Base-by-base conservation (phyloP, 2,888 invertebrate genomes). In the Oscheius myriophilus region DNA sequence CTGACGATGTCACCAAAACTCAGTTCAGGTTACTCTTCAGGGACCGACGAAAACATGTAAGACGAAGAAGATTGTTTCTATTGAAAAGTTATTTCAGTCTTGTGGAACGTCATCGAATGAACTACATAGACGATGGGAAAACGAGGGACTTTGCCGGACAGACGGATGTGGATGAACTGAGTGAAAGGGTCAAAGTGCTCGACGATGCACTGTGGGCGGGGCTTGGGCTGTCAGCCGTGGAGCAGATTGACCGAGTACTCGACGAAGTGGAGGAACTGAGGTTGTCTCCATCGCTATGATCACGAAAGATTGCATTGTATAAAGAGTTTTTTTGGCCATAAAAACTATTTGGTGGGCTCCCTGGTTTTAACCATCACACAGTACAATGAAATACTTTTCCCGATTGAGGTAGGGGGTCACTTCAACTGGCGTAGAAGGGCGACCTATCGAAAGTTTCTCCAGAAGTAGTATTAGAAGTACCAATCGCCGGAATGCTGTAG, bases 171-270 rank as follows among this genome's bases (percentile, higher is more conserved):
- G 75, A 75, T 68, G 33, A 42, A 12, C 53, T 70, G 11, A 46
- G 55, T 4, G 70, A 75, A 21, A 41, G 58, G 2, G 64, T 72
- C 39, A 75, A 72, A 23, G 72, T 68, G 25, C 61, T 80, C 53
- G 79, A 82, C 62, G 78, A 79, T 57, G 74, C 71, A 43, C 72
- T 71, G 16, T 82, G 82, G 82, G 66, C 72, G 16, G 79, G 76
- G 4, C 71, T 79, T 16, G 81, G 79, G 16, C 66, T 80, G 4
- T 76, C 78, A 11, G 82, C 81, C 0, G 76, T 82, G 6, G 79
- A 76, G 43, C 80, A 81, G 26, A 77, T 82, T 45, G 82, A 82
- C 55, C 70, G 76, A 62, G 81, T 82, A 46, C 70, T 82, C 18
- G 78, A 80, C 49, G 79, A 78, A 33, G 61, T 61, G 26, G 61